Evolutionary conservation across 2,113 vertebrate species (phyloP).

Genomic region (Bathybates hornii): DNA sequence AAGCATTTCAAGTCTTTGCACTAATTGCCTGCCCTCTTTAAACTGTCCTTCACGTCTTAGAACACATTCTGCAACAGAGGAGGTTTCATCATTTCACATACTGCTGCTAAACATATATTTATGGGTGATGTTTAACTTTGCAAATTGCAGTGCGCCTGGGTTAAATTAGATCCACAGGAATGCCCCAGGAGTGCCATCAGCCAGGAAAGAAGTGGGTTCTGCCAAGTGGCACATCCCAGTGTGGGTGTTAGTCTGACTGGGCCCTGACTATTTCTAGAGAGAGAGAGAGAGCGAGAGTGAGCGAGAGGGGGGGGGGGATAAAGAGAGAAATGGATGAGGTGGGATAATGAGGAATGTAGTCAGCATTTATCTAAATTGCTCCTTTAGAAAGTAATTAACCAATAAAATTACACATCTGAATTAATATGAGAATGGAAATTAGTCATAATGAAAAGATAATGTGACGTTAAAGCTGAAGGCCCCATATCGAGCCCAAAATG

Average conservation of each 20-base stretch:
- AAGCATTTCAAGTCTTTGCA: neutral
- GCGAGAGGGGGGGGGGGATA: neutral
- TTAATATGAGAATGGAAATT: neutral
- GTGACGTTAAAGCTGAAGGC: neutral
- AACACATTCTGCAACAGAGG: neutral
- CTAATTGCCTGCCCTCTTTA: neutral
- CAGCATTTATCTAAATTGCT: neutral
- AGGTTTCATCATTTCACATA: neutral
- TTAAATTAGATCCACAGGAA: neutral
- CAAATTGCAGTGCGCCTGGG: neutral
- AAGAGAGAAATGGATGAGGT: neutral
- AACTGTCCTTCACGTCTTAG: neutral
- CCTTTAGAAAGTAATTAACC: neutral
- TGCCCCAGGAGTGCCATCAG: neutral
- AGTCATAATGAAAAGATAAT: neutral
- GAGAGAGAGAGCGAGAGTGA: neutral
- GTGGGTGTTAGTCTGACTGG: neutral
- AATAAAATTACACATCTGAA: neutral
- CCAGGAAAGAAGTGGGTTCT: neutral
- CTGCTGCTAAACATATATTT: neutral
- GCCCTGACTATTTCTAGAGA: neutral
- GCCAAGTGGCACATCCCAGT: neutral
- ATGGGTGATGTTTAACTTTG: neutral
- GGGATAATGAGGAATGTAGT: neutral
- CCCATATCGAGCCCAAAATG: neutral